phyloP scores from a whole-genome alignment of 2,888 invertebrate species.

The Hyposoter didymator region DNA sequence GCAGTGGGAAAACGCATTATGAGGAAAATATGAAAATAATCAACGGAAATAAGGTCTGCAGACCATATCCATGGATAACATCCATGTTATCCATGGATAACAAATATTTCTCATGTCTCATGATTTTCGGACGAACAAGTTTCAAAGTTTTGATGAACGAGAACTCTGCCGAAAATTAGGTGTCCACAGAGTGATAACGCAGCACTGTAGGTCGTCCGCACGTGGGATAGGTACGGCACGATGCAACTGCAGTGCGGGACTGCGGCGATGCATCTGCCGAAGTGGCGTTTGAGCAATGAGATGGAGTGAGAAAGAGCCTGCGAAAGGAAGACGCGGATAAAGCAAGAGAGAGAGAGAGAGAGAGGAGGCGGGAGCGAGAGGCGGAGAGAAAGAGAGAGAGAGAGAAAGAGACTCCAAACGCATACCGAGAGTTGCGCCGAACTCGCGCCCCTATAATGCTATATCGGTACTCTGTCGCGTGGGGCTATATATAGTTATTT shows the following conservation, averaged over 20 bases:
- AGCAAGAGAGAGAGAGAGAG: conserved; percentile 40
- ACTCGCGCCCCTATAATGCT: conserved; percentile 45
- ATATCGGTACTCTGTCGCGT: conserved; percentile 46
- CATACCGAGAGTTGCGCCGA: conserved; percentile 64
- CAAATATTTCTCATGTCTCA: not conserved
- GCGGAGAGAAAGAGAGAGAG: conserved; percentile 36
- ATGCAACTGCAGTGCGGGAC: conserved; percentile 81
- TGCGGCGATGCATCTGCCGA: conserved; percentile 78
- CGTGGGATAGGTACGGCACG: conserved; percentile 67
- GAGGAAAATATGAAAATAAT: not conserved
- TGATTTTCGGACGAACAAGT: not conserved
- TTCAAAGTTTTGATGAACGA: not conserved
- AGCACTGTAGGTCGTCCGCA: conserved; percentile 40
- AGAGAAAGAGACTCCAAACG: conserved; percentile 54
- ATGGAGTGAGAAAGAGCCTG: conserved; percentile 61
- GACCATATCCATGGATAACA: too few relatives aligned
- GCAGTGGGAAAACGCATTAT: not conserved
- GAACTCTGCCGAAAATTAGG: not conserved
- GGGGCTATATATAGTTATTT: conserved; percentile 28
- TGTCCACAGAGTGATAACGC: conserved; percentile 7
- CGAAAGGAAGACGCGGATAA: conserved; percentile 45
- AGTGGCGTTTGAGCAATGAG: conserved; percentile 72
- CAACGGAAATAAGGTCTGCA: not conserved
- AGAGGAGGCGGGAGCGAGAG: conserved; percentile 32
- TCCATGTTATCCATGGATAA: too few relatives aligned